Conservation (phyloP, 1,140 invertebrate species). For the Pemphigus obesinymphae region DNA sequence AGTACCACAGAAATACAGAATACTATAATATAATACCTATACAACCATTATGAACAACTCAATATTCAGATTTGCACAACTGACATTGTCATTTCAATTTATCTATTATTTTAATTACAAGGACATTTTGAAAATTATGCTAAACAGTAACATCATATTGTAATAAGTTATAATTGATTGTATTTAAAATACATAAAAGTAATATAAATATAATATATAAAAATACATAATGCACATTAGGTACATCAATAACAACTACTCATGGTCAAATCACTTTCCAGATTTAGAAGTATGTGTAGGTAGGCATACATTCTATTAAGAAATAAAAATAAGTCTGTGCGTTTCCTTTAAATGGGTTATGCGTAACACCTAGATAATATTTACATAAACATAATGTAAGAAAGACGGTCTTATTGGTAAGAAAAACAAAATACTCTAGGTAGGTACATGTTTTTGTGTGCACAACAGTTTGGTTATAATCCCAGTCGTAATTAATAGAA, state of each 20-base stretch:
- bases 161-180: background rate
- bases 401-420: too few relatives aligned
- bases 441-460: too few relatives aligned
- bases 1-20: too few relatives aligned
- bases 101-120: slow-evolving; percentile 7
- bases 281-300: slow-evolving; percentile 16
- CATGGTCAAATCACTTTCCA: slow-evolving; percentile 13
- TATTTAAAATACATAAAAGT: background rate
- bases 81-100: background rate
- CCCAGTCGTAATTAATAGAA: background rate
- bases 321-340: background rate
- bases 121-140: background rate
- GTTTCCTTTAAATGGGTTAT: background rate
- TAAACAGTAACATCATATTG: background rate
- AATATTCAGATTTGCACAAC: background rate
- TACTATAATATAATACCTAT: background rate
- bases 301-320: background rate
- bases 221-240: too few relatives aligned
- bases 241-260: too few relatives aligned
- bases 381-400: too few relatives aligned
- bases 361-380: background rate
- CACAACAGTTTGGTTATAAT: too few relatives aligned
- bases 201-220: background rate
- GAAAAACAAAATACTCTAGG: too few relatives aligned
- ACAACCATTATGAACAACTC: background rate